Evolutionary conservation across 2,113 vertebrate genomes (phyloP), one percentile per base, ranked within the genome.

Genomic region (Clarias macrocephalus): DNA sequence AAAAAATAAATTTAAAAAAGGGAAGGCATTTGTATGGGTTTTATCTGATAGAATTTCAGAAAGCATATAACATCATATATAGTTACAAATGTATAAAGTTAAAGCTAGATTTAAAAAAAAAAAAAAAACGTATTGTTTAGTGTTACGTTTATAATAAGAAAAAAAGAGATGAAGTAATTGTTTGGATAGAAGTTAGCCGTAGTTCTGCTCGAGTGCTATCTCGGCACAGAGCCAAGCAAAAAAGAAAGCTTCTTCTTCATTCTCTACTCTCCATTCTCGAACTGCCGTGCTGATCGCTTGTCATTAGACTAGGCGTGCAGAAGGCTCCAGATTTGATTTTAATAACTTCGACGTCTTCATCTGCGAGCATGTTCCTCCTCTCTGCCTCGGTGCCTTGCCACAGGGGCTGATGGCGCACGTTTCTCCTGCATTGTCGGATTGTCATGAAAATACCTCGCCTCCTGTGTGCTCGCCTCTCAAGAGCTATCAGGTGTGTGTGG

Each of bases 191-290:
- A 91, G 95, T 97, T 96, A 93, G 42, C 93, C 94, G 92, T 94
- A 94, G 96, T 98, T 99, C 96, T 97, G 97, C 94, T 96, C 97
- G 96, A 98, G 96, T 97, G 95, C 97, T 95, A 97, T 97, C 97
- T 96, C 97, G 97, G 97, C 97, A 87, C 91, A 90, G 92, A 95
- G 97, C 97, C 98, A 99, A 97, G 97, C 96, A 95, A 97, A 97
- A 48, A 94, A 95, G 95, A 96, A 97, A 96, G 95, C 95, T 95
- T 88, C 70, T 95, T 97, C 95, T 96, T 95, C 48, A 48, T 97
- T 97, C 96, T 95, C 94, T 95, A 0, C 54, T 57, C 52, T 79
- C 48, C 16, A 1, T 19, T 57, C 54, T 96, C 95, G 93, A 96
- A 96, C 95, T 95, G 96, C 94, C 95, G 93, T 94, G 95, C 95